Conservation (phyloP, 2,797 vertebrate genomes). For the Catharus ustulatus region DNA sequence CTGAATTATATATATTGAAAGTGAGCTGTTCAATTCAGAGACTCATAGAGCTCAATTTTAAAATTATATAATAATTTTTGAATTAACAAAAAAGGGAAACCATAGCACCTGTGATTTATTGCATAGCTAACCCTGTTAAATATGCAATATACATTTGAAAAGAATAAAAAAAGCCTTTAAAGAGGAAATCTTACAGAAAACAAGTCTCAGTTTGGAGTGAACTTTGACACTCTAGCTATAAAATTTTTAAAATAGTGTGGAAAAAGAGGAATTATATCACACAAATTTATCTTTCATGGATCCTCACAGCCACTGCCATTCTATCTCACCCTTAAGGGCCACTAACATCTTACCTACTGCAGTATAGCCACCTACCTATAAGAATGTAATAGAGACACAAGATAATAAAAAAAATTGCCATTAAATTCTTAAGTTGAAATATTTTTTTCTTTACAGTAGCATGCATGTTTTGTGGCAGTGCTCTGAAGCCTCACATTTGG, state of each 20-base stretch:
- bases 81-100: slow-evolving; percentile 15
- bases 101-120: neutral
- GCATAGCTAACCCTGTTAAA: neutral
- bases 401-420: neutral
- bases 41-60: neutral
- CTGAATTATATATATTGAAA: neutral
- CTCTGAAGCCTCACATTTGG: neutral
- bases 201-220: neutral
- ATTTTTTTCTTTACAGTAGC: neutral
- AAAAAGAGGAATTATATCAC: neutral
- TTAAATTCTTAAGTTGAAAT: neutral
- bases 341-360: slow-evolving; percentile 21
- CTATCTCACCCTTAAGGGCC: neutral
- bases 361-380: neutral
- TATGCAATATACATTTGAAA: neutral
- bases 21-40: neutral
- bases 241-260: neutral
- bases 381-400: neutral
- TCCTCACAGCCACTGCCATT: neutral
- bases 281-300: neutral
- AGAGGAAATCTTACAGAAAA: neutral
- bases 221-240: neutral
- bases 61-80: neutral
- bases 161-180: neutral
- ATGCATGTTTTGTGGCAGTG: neutral